Evolutionary conservation across 2,888 invertebrate genomes (phyloP).

Genomic region (Dinocampus coccinellae): DNA sequence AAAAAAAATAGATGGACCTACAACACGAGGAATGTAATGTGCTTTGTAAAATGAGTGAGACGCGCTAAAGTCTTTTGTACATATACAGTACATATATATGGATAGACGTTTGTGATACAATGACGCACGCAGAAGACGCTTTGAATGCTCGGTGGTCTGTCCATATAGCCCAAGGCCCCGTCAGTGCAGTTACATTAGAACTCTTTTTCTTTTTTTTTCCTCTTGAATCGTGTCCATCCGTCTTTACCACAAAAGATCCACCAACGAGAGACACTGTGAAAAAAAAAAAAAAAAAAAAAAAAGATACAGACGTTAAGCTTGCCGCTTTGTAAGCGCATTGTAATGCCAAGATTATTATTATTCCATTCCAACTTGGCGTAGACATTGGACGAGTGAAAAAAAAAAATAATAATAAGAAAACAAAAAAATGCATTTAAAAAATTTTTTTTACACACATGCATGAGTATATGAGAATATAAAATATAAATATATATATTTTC

Average conservation of each 20-base stretch:
- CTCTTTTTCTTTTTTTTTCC: background rate
- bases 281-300: too few relatives aligned
- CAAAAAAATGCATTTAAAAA: too few relatives aligned
- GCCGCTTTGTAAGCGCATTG: background rate
- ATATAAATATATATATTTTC: too few relatives aligned
- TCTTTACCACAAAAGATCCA: background rate
- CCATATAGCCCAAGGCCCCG: background rate
- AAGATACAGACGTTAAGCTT: background rate
- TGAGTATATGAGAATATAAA: too few relatives aligned
- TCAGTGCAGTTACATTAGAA: background rate
- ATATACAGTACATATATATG: conserved; percentile 37
- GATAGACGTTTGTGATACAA: background rate
- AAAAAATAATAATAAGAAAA: too few relatives aligned
- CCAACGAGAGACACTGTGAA: background rate
- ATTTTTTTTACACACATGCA: too few relatives aligned
- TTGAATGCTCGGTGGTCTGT: background rate
- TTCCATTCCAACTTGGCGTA: background rate
- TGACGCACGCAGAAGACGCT: background rate
- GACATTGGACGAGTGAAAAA: too few relatives aligned
- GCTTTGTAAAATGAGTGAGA: conserved; percentile 57
- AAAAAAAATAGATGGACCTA: conserved; percentile 34
- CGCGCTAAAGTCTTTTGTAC: conserved; percentile 59
- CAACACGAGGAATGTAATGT: conserved; percentile 53
- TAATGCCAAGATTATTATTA: background rate
- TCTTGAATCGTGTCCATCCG: background rate